Base-by-base conservation (phyloP, 2,113 vertebrate species). In the Hyaena hyaena region DNA sequence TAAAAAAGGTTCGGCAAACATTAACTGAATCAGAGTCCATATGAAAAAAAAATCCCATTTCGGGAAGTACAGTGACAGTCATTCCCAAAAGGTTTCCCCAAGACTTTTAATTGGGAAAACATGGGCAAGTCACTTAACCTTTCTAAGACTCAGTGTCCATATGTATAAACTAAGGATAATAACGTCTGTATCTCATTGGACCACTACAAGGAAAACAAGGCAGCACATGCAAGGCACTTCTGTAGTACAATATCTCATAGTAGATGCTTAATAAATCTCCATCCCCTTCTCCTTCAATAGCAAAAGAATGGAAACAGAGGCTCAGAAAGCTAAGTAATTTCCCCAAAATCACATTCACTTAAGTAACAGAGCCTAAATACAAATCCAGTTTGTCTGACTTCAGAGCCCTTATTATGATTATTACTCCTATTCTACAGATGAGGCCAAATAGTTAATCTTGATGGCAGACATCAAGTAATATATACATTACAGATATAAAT, bases 361-460 rank as follows among this genome's bases (percentile, higher is more conserved):
- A 95, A 58, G n/a, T 33, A 35, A 73, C 23, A 5, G n/a, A 35
- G 71, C 33, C 80, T 58, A 19, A 96, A 96, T 71, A 35, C 66
- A 95, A 93, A 73, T 17, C 48, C n/a, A 95, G 43, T 89, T 61
- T 80, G 14, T 79, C 24, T 83, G 73, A 68, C 58, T 94, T 84
- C 45, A 82, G 35, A 86, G 55, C 26, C 16, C 26, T 76, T 82
- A 45, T 23, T 74, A 80, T 68, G 16, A 84, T 79, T 31, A 45
- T 39, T 19, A 35, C 31, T 74, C 35, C 61, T 45, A 76, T 93
- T 92, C 94, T 53, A 90, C 35, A 94, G 69, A 48, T 35, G 74
- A 83, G 61, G 21, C 50, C 80, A 97, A 86, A 95, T 4, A 90
- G 39, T 48, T 95, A n/a, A 61, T 43, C n/a, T 86, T 80, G 92